phyloP scores from a whole-genome alignment of 2,888 invertebrate species.

The Hypercompe scribonia region DNA sequence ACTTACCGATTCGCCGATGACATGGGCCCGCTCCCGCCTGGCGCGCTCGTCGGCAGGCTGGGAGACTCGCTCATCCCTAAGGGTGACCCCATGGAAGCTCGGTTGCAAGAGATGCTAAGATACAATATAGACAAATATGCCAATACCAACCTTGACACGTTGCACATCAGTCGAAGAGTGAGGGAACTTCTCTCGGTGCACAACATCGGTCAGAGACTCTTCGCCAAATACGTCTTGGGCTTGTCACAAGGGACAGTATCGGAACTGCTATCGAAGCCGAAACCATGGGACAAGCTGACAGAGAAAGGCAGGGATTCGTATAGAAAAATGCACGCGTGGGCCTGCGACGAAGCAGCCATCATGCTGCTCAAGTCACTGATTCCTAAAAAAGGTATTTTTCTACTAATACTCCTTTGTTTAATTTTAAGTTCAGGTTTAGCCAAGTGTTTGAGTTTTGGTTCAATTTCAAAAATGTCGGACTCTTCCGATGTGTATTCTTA shows the following conservation, averaged over 20 bases:
- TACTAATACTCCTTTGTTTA: constrained; percentile 27
- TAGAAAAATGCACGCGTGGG: constrained; percentile 99
- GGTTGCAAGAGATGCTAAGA: constrained; percentile 96
- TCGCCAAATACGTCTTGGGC: constrained; percentile 99
- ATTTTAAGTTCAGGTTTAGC: constrained; percentile 24
- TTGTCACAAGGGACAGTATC: constrained; percentile 99
- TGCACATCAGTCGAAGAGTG: constrained; percentile 96
- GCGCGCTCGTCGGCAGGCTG: constrained; percentile 93
- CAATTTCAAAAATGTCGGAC: constrained; percentile 3
- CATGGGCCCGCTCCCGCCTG: constrained; percentile 90
- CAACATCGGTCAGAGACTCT: constrained; percentile 99
- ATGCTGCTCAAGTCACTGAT: constrained; percentile 98
- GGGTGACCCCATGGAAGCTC: constrained; percentile 97
- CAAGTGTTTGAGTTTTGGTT: constrained; percentile 16
- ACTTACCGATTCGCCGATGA: constrained; percentile 95
- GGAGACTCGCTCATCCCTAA: constrained; percentile 97
- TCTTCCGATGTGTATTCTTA: constrained; percentile 11
- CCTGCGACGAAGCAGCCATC: constrained; percentile 98
- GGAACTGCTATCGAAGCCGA: constrained; percentile 98
- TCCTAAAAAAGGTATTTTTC: constrained; percentile 95
- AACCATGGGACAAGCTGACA: constrained; percentile 99
- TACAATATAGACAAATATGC: constrained; percentile 99
- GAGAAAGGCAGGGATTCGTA: constrained; percentile 99
- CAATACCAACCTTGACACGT: constrained; percentile 97
- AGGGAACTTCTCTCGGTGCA: constrained; percentile 97